Percentiles rank a stretch among this genome's conserved stretches.
phyloP scores from a whole-genome alignment of 2,888 invertebrate species.

The Rotaria socialis region DNA sequence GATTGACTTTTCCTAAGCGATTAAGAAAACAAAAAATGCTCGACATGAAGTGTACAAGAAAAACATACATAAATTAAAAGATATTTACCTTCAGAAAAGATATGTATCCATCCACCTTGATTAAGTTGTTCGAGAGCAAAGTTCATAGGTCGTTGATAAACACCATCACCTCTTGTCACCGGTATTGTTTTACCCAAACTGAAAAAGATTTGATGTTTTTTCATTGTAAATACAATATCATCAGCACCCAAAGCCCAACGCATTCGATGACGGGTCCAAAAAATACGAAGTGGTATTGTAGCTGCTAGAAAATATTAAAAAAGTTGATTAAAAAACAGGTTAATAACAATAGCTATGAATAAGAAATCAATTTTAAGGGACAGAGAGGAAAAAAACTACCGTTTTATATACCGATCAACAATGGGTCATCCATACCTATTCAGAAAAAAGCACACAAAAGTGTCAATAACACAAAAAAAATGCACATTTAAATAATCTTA shows the following conservation, averaged over 20 bases:
- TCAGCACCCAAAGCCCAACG: conserved; percentile 91
- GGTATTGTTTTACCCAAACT: conserved; percentile 90
- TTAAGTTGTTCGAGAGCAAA: conserved; percentile 81
- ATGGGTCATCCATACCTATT: neutral
- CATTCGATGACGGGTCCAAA: conserved; percentile 69
- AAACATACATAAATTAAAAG: too few species aligned
- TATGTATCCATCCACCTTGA: conserved; percentile 82
- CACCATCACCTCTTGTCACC: conserved; percentile 82
- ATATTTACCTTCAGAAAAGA: conserved; percentile 79
- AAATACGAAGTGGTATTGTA: conserved; percentile 62
- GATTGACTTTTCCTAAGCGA: conserved; percentile 35
- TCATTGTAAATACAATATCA: conserved; percentile 90
- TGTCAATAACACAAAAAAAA: neutral
- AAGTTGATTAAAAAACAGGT: too few species aligned
- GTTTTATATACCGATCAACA: neutral
- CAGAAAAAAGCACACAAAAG: neutral
- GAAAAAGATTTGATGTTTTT: conserved; percentile 79
- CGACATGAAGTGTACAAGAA: too few species aligned
- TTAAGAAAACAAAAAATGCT: neutral
- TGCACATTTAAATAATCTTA: conserved; percentile 48
- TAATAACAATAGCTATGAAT: neutral
- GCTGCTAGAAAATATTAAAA: neutral
- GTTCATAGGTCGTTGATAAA: conserved; percentile 84
- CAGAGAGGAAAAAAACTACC: neutral
- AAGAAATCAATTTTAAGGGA: neutral